Base-by-base conservation (phyloP, 1,140 invertebrate species). In the Littorina saxatilis region DNA sequence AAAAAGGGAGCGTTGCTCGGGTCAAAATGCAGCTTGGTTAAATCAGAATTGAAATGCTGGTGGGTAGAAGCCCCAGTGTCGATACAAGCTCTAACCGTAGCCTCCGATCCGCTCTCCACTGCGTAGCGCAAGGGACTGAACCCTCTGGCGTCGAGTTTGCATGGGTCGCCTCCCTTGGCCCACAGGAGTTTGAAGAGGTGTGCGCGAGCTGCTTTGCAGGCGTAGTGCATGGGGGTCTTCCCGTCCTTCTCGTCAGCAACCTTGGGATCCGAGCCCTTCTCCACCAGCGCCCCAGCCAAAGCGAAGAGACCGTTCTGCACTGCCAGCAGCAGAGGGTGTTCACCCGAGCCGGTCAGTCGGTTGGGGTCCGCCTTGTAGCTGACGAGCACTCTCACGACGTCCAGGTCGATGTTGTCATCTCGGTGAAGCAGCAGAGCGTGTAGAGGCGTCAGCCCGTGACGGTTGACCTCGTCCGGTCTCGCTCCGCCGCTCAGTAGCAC, bases 401-500 rank as follows among this genome's bases (percentile, higher is more conserved):
- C 75, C 9, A 55, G 52, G 50, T 77, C 50, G 0, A 52, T 37
- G 9, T 50, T 32, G 32, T 27, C 50, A 27, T 52, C 50, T 32
- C 47, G n/a, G 52, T 32, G 37, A 29, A 58, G 29, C 75, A 77
- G 55, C 55, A 77, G 55, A 50, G 82, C 47, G 47, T 86, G 85
- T 13, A 86, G 39, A 23, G 82, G 75, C 50, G 72, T 81, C 73
- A 82, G 82, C 5, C 85, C 85, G 9, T 68, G 50, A 17, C 73
- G 77, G 39, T 86, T 86, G 17, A 84, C 82, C 27, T 79, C 74
- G 40, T 80, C 80, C 9, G 85, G 77, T n/a, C 80, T 79, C 17
- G 82, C 72, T 58, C 80, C 79, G 2, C 80, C 81, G 35, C 80
- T 40, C 27, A 86, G 79, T n/a, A 86, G 75, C 35, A 82, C 58